Conservation (phyloP, 2,113 vertebrate species). For the Crotalus helleri region DNA sequence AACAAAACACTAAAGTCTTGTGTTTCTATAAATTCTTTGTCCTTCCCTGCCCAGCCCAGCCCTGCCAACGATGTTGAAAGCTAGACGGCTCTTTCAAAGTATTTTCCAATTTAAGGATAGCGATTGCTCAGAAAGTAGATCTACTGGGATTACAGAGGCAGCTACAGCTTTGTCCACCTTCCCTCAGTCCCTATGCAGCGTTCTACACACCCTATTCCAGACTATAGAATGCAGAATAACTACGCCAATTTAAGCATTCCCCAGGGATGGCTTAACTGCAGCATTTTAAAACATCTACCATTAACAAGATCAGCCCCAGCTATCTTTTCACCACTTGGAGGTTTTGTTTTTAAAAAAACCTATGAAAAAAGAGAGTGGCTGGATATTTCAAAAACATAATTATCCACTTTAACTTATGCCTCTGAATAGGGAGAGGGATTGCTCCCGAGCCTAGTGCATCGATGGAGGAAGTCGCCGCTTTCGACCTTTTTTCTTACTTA, state of each 20-base stretch:
- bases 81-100: neutral
- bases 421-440: neutral
- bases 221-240: neutral
- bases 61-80: neutral
- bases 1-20: neutral
- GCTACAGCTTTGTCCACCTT: neutral
- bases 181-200: neutral
- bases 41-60: too few relatives aligned
- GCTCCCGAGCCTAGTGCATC: neutral
- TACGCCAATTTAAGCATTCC: neutral
- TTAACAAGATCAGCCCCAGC: neutral
- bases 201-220: neutral
- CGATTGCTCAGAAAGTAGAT: neutral
- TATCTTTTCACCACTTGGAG: neutral
- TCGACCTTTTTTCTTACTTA: constrained; percentile 51
- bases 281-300: neutral
- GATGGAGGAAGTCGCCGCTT: neutral
- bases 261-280: neutral
- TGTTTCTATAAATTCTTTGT: neutral
- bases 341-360: neutral
- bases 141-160: neutral
- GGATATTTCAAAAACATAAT: neutral
- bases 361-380: neutral
- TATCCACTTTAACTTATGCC: neutral
- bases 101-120: neutral